These are phyloP conservation scores for Tympanoctomys barrerae DNA, from an alignment of 2,797 vertebrate species.

Conservation along the genomic window DNA sequence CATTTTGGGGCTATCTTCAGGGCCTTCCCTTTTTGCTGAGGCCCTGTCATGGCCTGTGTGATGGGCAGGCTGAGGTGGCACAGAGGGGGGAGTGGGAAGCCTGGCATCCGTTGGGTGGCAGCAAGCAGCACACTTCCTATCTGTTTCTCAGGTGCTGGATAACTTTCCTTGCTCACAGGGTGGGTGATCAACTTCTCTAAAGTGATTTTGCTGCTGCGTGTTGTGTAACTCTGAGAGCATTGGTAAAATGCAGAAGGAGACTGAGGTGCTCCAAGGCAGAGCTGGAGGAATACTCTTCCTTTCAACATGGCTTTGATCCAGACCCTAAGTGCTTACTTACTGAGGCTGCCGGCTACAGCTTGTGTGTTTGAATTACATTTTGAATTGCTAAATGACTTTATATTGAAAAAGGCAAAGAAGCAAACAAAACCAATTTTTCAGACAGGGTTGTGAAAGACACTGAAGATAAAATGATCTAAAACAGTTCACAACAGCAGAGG, in stretches of 20 bases:
- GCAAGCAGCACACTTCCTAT: background rate
- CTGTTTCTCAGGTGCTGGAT: conserved; percentile 72
- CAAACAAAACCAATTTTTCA: background rate
- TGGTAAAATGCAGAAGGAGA: conserved; percentile 75
- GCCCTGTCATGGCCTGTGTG: background rate
- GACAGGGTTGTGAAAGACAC: background rate
- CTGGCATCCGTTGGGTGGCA: no score
- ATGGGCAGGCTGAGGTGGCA: background rate
- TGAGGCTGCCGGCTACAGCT: conserved; percentile 82
- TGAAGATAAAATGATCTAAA: conserved; percentile 23
- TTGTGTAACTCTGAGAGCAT: conserved; percentile 81
- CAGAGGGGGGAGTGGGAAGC: background rate
- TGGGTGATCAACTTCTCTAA: conserved; percentile 72
- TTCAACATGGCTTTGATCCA: conserved; percentile 1
- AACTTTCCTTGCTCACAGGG: conserved; percentile 75
- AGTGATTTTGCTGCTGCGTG: conserved; percentile 84
- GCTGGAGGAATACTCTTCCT: conserved; percentile 24
- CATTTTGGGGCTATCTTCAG: background rate
- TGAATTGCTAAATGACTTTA: conserved; percentile 78
- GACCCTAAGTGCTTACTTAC: conserved; percentile 78
- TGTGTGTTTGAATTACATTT: conserved; percentile 84
- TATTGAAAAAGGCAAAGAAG: conserved; percentile 79
- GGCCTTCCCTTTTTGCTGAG: background rate
- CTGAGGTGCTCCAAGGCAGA: background rate
- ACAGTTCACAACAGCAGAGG: background rate